Evolutionary conservation across 2,113 vertebrate genomes (phyloP).

Genomic region (Hiodon alosoides): DNA sequence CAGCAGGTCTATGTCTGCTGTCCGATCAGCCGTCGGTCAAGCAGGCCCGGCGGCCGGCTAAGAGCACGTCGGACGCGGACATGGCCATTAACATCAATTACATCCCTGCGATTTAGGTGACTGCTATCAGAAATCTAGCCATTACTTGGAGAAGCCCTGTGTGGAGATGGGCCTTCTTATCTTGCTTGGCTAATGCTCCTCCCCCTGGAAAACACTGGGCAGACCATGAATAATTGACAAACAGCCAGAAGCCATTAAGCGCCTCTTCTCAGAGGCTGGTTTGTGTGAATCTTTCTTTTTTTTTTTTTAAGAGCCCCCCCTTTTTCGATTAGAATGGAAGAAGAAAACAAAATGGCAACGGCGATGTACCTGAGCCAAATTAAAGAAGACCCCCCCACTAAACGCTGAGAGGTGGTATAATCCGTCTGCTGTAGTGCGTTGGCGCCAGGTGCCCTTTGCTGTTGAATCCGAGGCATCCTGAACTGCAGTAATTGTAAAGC

Average conservation of each 20-base stretch:
- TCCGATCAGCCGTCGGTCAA: constrained; percentile 35
- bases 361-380: too few relatives aligned
- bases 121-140: constrained; percentile 30
- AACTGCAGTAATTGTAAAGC: too few relatives aligned
- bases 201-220: constrained; percentile 34
- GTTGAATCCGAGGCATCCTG: too few relatives aligned
- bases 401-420: too few relatives aligned
- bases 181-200: constrained; percentile 40
- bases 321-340: constrained; percentile 34
- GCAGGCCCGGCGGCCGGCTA: constrained; percentile 14
- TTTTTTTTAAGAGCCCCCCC: constrained; percentile 24
- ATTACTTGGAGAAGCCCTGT: constrained; percentile 44
- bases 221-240: constrained; percentile 62
- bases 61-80: not conserved
- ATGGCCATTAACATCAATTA: constrained; percentile 57
- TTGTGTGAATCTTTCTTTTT: constrained; percentile 21
- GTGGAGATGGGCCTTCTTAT: constrained; percentile 38
- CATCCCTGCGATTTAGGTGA: constrained; percentile 47
- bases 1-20: constrained; percentile 39
- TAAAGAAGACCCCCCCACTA: too few relatives aligned
- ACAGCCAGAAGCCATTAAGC: constrained; percentile 53
- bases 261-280: constrained; percentile 32
- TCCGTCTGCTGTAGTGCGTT: too few relatives aligned
- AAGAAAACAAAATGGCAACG: not conserved
- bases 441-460: too few relatives aligned